Evolutionary conservation across 2,113 vertebrate species (phyloP), one percentile per base, ranked within the genome.

Genomic region (Vulpes lagopus): DNA sequence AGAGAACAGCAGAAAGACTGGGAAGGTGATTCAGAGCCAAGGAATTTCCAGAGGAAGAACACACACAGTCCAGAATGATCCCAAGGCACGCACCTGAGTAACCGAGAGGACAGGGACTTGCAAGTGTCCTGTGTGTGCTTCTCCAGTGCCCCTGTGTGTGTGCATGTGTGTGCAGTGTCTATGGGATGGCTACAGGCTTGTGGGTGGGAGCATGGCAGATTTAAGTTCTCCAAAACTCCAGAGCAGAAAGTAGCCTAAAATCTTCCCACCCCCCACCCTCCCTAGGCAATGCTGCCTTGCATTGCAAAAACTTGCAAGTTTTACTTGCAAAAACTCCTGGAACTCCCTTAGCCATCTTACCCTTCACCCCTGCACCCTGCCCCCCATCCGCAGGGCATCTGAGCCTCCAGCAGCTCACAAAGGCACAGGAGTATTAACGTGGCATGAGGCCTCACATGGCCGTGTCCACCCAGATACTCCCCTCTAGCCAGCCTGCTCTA

Each of bases 331-430:
- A 83, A 91, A 22, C 32, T 62, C 57, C 51, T 14, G 17, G 62
- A 90, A 76, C 53, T 35, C 35, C 74, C 22, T n/a, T 4, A 67
- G 9, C 16, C 30, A 3, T 59, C 43, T 17, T 32, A n/a, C 30
- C 64, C 80, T 17, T 10, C 10, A 79, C 43, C 30, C 59, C 16
- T 17, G 9, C 32, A 32, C 22, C 67, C 8, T 69, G 32, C 43
- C 43, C 43, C 7, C 43, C 43, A 43, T 43, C 43, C 43, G 6
- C 43, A 15, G 35, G n/a, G 38, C 64, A 87, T 30, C 32, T 59
- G 53, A 95, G 71, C 6, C 16, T 19, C 23, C 67, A 94, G n/a
- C 1, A 6, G 97, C 76, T 80, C 94, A 94, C 79, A 85, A 95
- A 93, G 71, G 78, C 53, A 89, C 27, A 94, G 69, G 20, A 51